Evolutionary conservation across 2,888 invertebrate genomes (phyloP).

Genomic region (Danaus chrysippus): DNA sequence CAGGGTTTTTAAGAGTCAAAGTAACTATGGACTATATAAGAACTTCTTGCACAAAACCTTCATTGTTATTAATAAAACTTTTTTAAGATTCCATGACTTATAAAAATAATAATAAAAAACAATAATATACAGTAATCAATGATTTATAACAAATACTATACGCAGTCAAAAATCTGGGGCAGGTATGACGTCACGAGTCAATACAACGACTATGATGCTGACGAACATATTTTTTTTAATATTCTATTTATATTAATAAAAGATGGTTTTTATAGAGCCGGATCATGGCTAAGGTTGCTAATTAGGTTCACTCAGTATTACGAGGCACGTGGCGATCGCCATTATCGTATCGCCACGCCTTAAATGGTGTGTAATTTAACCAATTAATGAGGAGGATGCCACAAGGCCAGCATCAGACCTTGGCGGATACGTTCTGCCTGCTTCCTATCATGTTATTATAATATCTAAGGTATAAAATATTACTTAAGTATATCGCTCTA

Average conservation of each 20-base stretch:
- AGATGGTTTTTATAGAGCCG: constrained; percentile 9
- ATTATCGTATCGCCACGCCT: constrained; percentile 54
- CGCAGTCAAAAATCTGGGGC: constrained; percentile 9
- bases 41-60: too few species aligned
- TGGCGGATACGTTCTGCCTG: constrained; percentile 20
- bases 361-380: constrained; percentile 69
- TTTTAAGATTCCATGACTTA: too few species aligned
- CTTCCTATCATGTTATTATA: constrained; percentile 16
- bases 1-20: background rate
- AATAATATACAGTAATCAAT: too few species aligned
- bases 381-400: constrained; percentile 59
- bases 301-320: constrained; percentile 46
- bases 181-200: constrained; percentile 10
- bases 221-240: background rate
- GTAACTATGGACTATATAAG: too few species aligned
- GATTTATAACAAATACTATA: constrained; percentile 8
- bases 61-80: too few species aligned
- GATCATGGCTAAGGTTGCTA: constrained; percentile 25
- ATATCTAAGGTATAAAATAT: background rate
- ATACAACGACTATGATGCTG: background rate
- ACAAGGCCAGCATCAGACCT: constrained; percentile 52
- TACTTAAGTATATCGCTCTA: too few species aligned
- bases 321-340: constrained; percentile 50
- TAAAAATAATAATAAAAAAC: too few species aligned
- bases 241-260: background rate